Base-by-base conservation (phyloP, 2,113 vertebrate genomes). In the Pelvicachromis taeniatus region DNA sequence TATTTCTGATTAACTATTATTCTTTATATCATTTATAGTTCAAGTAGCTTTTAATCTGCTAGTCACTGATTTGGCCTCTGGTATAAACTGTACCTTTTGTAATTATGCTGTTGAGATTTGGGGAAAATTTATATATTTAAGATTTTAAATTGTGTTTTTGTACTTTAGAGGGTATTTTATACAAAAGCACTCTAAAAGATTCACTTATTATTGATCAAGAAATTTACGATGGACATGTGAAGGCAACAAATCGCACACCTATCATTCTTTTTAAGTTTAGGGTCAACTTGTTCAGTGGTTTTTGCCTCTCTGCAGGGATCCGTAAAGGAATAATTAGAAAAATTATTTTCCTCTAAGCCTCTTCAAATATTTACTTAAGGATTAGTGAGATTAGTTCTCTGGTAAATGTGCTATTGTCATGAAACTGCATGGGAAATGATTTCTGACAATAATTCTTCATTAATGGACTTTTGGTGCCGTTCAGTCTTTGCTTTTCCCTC, bases 161-260 rank as follows among this genome's bases (percentile, higher is more conserved):
- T n/a, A n/a, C 52, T 21, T n/a, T n/a, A 21, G 8, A 10, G 2
- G 4, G 4, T 9, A 6, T 21, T 53, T 53, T 10, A 21, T 9
- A 54, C 9, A 54, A n/a, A 19, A n/a, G 19, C 17, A 52, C 7
- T 50, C 6, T 53, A 40, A 65, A 40, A 38, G 11, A 33, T 4
- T 16, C 29, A 35, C 8, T 16, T 61, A 8, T 40, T 5, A 63
- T 35, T n/a, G 3, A 45, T 7, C 50, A 52, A n/a, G 11, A 26
- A 14, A 12, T 42, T 70, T 21, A 70, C 38, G 6, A 88, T 53
- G 26, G 1, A 26, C 13, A 38, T 23, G 0, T 77, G 65, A 90
- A 93, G 7, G 88, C 55, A 86, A 6, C 89, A 78, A 9, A 53
- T 3, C 54, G 54, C 61, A 82, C 77, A 80, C 85, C 87, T 58